Conservation (phyloP, 2,797 vertebrate species). For the Myotis pilosus region DNA sequence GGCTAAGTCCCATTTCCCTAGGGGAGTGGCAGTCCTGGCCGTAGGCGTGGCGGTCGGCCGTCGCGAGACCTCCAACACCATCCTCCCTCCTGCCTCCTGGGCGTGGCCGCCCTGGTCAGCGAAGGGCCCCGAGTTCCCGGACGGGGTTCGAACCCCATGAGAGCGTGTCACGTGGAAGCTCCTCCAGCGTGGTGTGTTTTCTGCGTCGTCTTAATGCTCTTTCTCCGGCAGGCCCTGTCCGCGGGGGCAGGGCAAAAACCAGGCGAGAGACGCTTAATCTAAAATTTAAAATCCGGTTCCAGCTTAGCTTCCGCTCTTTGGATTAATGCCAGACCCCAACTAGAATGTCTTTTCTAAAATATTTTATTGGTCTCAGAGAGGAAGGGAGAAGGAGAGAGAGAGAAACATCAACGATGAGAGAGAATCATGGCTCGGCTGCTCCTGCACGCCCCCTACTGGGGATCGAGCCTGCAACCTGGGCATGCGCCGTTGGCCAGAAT, state of each 20-base stretch:
- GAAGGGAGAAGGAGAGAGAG: too few relatives aligned
- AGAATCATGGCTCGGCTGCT: too few relatives aligned
- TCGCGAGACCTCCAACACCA: background rate
- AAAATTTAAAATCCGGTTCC: background rate
- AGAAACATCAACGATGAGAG: too few relatives aligned
- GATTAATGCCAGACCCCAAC: background rate
- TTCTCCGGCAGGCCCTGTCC: background rate
- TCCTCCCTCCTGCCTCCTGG: background rate
- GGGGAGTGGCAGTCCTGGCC: background rate
- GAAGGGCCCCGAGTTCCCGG: background rate
- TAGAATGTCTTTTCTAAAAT: background rate
- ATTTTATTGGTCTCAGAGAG: too few relatives aligned
- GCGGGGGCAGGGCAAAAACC: background rate
- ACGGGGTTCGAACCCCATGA: background rate
- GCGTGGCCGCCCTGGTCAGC: background rate
- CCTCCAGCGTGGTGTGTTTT: background rate
- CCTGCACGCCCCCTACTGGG: too few relatives aligned
- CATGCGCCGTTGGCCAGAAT: too few relatives aligned
- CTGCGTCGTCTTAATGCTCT: background rate
- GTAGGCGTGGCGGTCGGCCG: fast-evolving
- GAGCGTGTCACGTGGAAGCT: background rate
- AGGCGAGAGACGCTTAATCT: fast-evolving
- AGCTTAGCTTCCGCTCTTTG: background rate
- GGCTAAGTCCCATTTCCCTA: background rate
- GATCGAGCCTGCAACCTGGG: too few relatives aligned